Base-by-base conservation (phyloP, 2,113 vertebrate genomes). In the Thryonomys swinderianus region DNA sequence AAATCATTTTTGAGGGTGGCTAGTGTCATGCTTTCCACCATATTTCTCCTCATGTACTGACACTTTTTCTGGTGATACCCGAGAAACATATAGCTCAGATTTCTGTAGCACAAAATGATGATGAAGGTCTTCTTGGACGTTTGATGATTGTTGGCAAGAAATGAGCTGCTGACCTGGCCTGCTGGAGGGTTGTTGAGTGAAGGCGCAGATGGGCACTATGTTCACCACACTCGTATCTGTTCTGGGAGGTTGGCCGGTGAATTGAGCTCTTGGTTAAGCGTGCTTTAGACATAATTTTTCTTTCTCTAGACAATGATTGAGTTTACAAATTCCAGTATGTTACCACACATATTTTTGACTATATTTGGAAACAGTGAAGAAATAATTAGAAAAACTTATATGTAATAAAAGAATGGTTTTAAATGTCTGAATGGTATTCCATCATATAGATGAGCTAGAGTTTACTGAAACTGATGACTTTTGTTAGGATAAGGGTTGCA, bases 401-500 rank as follows among this genome's bases (percentile, higher is more conserved):
- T 25, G 48, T 76, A 73, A 87, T 80, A 25, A 27, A 74, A 94
- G 37, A 83, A 53, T 61, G 53, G 32, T 34, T 85, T 89, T 93
- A 64, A 80, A 62, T 59, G 10, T 48, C 23, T 20, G 45, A 27
- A 8, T 51, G 30, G 34, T 79, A 34, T 74, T 27, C 34, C 4
- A 21, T 59, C 45, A 4, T 5, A 3, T 42, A 66, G 45, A 32
- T 32, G 30, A 73, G 71, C 37, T 57, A 51, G 6, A 30, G 42
- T 51, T 81, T 61, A 48, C 87, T 85, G 25, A 92, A 61, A 71
- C 27, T 81, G 64, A 78, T 83, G 90, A 83, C 61, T 80, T 95
- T 59, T 32, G 69, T 7, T 57, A 71, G 71, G 13, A 16, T 37
- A 20, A 59, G 30, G 10, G 14, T 40, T 51, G 2, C 13, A 17